Evolutionary conservation across 53 echinoderm and acorn worm genomes (phyloP).

Genomic region (Echinometra lucunter): DNA sequence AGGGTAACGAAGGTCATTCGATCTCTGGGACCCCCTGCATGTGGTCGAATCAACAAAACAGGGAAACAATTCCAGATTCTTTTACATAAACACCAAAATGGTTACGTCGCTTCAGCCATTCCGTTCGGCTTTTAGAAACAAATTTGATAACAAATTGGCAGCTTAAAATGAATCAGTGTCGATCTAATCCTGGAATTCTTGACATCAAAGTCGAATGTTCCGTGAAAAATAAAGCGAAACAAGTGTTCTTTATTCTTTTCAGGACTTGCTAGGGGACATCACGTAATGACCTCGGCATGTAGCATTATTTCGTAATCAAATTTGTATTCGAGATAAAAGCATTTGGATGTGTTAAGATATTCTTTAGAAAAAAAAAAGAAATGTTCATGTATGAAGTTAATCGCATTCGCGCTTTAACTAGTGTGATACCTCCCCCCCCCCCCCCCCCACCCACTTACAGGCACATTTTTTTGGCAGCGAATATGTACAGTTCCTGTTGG

Average conservation of each 20-base stretch:
- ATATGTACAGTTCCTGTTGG: too few species aligned
- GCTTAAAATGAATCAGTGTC: neutral
- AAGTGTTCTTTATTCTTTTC: neutral
- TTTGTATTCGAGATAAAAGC: neutral
- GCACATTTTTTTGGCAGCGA: too few species aligned
- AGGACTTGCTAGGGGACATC: neutral
- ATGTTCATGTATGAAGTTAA: neutral
- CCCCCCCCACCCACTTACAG: too few species aligned
- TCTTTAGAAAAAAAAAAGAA: neutral
- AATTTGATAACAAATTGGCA: neutral
- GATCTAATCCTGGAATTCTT: neutral
- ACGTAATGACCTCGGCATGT: neutral
- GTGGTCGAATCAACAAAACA: slow-evolving; percentile 53
- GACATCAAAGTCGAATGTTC: neutral
- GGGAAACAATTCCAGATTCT: slow-evolving; percentile 28
- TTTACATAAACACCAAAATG: slow-evolving; percentile 12
- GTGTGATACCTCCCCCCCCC: neutral
- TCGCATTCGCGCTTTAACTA: neutral
- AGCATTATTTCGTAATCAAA: neutral
- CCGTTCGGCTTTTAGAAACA: neutral
- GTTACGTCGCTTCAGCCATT: neutral
- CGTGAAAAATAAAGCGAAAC: neutral
- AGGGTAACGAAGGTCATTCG: neutral
- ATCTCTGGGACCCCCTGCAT: slow-evolving; percentile 9
- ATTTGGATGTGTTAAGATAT: neutral